phyloP scores from a whole-genome alignment of 1,140 invertebrate species.

The Calliopsis andreniformis region DNA sequence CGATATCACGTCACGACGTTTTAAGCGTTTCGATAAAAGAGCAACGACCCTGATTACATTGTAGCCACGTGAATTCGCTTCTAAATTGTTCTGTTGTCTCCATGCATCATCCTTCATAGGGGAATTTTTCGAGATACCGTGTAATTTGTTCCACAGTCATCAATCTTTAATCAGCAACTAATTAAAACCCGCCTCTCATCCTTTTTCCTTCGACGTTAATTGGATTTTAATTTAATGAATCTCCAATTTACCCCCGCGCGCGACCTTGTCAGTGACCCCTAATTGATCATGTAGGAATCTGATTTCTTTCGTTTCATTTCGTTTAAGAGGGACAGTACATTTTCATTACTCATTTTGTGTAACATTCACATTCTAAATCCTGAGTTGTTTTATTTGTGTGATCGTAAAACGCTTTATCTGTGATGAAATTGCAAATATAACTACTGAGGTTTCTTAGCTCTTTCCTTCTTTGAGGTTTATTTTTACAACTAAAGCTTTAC shows the following conservation, averaged over 20 bases:
- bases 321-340: background rate
- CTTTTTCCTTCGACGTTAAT: slow-evolving; percentile 34
- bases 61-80: background rate
- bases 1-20: slow-evolving; percentile 14
- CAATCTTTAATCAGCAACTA: slow-evolving; percentile 38
- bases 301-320: background rate
- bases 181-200: slow-evolving; percentile 12
- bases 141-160: background rate
- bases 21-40: background rate
- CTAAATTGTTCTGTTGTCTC: background rate
- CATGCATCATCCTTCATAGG: background rate
- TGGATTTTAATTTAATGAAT: slow-evolving; percentile 46
- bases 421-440: too few species aligned
- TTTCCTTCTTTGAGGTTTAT: too few species aligned
- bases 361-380: too few species aligned
- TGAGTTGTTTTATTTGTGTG: background rate
- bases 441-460: too few species aligned
- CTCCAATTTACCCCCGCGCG: background rate
- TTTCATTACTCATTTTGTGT: too few species aligned
- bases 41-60: background rate
- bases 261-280: slow-evolving; percentile 17
- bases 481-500: too few species aligned
- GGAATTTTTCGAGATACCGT: background rate
- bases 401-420: background rate
- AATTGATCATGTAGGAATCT: slow-evolving; percentile 4